Evolutionary conservation across 2,797 vertebrate species (phyloP), one percentile per base, ranked within the genome.

Genomic region (Pipistrellus nathusii): DNA sequence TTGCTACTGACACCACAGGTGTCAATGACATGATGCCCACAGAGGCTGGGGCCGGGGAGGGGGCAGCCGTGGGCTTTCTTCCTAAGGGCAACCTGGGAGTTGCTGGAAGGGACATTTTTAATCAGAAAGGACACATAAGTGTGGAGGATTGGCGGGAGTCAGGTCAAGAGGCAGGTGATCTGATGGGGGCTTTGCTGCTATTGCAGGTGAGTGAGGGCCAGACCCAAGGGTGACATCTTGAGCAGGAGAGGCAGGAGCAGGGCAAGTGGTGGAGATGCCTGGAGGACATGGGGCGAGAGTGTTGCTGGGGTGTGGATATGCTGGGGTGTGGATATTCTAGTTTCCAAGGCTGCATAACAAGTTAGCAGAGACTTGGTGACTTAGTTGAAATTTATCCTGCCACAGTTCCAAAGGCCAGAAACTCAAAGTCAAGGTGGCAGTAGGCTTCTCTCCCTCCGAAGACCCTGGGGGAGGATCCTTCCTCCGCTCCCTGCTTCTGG

Each of bases 251-350:
- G 35, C 17, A 18, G 27, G 38, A n/a, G 20, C 21, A 8, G 18
- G 7, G 7, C 38, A 5, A 32, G 32, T 17, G 21, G 15, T 23
- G 38, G 46, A 48, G 55, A 5, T 0, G 2, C 38, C 13, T 1
- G 0, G 38, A 18, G n/a, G 17, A 46, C 32, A 11, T 20, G 25
- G 51, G 59, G 57, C 1, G 0, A 23, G 1, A 3, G 35, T 13
- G 64, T 64, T 10, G 32, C 32, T 18, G 18, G 48, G 8, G 13
- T 9, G 30, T 2, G 10, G 15, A 3, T 3, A 15, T n/a, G 6
- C 13, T 15, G 38, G 38, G 6, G 38, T 41, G 32, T 1, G 10
- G 15, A 3, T 3, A 15, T n/a, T 4, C 13, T 17, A 3, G 5
- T 69, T 68, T 44, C 57, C 38, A 27, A 44, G n/a, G 30, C 66